phyloP scores from a whole-genome alignment of 2,797 vertebrate genomes.

The Phoebastria nigripes region DNA sequence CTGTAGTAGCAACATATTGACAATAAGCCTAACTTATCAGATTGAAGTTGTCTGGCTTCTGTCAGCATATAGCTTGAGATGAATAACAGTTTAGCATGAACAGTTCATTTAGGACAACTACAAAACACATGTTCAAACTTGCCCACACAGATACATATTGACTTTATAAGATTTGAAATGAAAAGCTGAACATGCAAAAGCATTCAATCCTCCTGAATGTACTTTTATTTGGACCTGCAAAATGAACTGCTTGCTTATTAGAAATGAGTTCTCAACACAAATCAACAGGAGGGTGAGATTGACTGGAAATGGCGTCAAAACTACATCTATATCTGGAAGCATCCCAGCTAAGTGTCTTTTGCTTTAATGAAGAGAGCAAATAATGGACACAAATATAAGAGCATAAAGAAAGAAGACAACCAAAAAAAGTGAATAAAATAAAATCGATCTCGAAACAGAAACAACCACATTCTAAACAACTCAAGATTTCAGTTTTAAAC shows the following conservation, averaged over 20 bases:
- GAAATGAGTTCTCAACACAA: background rate
- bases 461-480: background rate
- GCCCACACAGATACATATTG: background rate
- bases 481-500: background rate
- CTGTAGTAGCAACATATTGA: background rate
- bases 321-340: background rate
- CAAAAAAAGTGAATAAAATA: background rate
- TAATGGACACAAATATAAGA: background rate
- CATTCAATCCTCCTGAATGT: background rate
- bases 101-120: background rate
- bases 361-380: background rate
- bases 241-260: background rate
- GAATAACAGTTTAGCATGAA: conserved; percentile 42
- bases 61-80: conserved; percentile 44
- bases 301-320: background rate
- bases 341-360: background rate
- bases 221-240: background rate
- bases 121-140: background rate
- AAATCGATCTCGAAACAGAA: background rate
- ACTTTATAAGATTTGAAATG: background rate
- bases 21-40: conserved; percentile 54
- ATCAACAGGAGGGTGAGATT: background rate
- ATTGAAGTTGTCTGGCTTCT: conserved; percentile 47
- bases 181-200: background rate
- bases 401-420: background rate